A percentile compares a stretch with the other conserved stretches of the same genome.
Evolutionary conservation across 2,888 invertebrate genomes (phyloP).

Genomic region (Chymomyza caudatula): DNA sequence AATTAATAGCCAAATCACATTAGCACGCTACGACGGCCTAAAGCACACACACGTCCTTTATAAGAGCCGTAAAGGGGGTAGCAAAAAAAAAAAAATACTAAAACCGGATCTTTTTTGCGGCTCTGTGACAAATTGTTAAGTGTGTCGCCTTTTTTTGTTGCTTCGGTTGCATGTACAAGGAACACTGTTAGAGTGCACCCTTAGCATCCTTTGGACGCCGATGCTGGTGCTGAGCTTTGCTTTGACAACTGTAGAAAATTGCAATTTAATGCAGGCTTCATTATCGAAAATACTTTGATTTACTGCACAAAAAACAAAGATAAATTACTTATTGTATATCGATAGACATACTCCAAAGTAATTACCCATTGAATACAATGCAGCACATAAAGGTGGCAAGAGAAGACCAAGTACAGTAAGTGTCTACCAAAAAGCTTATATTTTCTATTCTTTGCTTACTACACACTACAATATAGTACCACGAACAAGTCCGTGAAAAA

Average conservation of each 20-base stretch:
- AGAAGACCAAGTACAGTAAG: too few species aligned
- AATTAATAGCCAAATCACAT: constrained; percentile 57
- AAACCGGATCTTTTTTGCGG: constrained; percentile 28
- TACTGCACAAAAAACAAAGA: constrained; percentile 4
- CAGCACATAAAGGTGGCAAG: too few species aligned
- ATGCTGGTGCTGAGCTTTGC: constrained; percentile 15
- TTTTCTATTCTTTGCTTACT: too few species aligned
- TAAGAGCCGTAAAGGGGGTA: constrained; percentile 26
- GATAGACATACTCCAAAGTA: too few species aligned
- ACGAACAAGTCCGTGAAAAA: too few species aligned
- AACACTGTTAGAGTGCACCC: neutral
- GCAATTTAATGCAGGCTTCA: constrained; percentile 43
- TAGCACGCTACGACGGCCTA: constrained; percentile 46
- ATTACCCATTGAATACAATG: too few species aligned
- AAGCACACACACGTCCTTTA: neutral
- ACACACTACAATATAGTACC: too few species aligned
- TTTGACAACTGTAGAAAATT: constrained; percentile 54
- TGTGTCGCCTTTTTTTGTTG: constrained; percentile 27
- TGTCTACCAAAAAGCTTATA: too few species aligned
- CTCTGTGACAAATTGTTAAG: constrained; percentile 52
- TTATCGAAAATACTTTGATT: constrained; percentile 38
- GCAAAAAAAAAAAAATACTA: constrained; percentile 3
- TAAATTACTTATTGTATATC: neutral
- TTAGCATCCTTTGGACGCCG: neutral
- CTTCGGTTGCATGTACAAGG: neutral